Base-by-base conservation (phyloP, 2,113 vertebrate genomes). In the Otocyon megalotis region DNA sequence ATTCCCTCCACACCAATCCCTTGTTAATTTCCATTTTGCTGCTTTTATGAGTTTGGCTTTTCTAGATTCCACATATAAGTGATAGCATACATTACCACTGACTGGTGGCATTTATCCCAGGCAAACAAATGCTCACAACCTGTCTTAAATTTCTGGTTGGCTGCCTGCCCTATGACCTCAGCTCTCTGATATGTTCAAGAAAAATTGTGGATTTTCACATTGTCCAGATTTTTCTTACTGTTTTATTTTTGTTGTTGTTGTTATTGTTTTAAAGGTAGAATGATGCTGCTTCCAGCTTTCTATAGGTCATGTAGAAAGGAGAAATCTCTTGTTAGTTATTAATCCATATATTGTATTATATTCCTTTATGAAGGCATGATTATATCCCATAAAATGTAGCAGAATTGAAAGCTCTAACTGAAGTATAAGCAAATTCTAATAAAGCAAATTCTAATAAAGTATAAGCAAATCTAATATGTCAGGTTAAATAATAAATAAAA, bases 311-410 rank as follows among this genome's bases (percentile, higher is more conserved):
- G 43, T 1, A n/a, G 19, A 85, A 56, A 30, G 3, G 56, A 9
- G 17, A 93, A 62, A 2, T 85, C 12, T 84, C 53, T 50, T 80
- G 4, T 30, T 69, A 76, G 14, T 15, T 62, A 60, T 48, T 90
- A 86, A 37, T n/a, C 8, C 19, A 48, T 71, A 62, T 43, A 1
- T 37, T 58, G 8, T 14, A 81, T 53, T 2, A 30, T n/a, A 89
- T 71, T 81, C 60, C 32, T 86, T 87, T 95, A 85, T 87, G 24
- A 87, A 94, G 69, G 80, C 13, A 87, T 54, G 32, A 83, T 35
- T 16, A 60, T 13, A 6, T 62, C 32, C 74, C 13, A 79, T 79
- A 79, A 96, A 90, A 63, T 37, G 28, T 5, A 90, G 24, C 7
- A 94, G 2, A 84, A 80, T 32, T 37, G 58, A 96, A 86, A 93